Conservation (phyloP, 2,888 invertebrate genomes). For the Notodonta dromedarius region DNA sequence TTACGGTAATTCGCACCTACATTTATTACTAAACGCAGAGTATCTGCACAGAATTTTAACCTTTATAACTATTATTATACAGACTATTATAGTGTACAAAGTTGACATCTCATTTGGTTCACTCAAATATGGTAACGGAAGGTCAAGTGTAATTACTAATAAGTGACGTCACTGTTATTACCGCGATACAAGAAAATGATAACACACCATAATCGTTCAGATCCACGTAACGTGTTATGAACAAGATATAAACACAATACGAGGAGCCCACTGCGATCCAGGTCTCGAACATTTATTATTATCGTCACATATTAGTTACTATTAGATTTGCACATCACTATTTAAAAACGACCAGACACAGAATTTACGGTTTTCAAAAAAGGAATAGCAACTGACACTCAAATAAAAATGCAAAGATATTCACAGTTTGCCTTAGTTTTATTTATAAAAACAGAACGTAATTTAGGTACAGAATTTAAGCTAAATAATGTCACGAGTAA, state of each 20-base stretch:
- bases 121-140: background rate
- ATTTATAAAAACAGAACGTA: background rate
- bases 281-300: conserved; percentile 68
- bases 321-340: conserved; percentile 20
- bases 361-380: background rate
- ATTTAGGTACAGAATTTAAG: background rate
- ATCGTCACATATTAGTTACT: conserved; percentile 38
- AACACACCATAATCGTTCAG: conserved; percentile 62
- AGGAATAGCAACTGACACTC: background rate
- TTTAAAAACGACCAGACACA: background rate
- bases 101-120: background rate
- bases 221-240: conserved; percentile 60
- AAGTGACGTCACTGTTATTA: background rate
- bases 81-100: background rate
- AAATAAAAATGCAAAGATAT: background rate
- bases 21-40: too few species aligned
- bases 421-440: background rate
- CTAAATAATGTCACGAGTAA: conserved; percentile 6
- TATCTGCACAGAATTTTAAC: background rate
- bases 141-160: conserved; percentile 3
- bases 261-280: conserved; percentile 57
- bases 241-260: conserved; percentile 57
- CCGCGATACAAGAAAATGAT: background rate
- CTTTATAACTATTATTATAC: background rate
- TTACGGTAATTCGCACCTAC: too few species aligned